Evolutionary conservation across 2,113 vertebrate genomes (phyloP).

Genomic region (Rhea pennata): DNA sequence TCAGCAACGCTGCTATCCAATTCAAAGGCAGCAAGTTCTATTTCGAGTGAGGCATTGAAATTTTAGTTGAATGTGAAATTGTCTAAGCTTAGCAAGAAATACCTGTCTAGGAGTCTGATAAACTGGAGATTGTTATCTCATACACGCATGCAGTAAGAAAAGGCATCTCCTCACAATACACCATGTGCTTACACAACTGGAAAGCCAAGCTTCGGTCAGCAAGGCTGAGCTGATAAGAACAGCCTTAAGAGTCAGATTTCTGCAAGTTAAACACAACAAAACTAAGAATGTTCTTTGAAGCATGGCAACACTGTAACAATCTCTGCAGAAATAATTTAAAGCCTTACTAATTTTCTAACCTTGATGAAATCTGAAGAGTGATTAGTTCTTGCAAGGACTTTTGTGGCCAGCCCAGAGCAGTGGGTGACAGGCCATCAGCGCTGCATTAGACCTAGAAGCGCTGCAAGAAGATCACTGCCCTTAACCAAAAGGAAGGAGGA

Average conservation of each 20-base stretch:
- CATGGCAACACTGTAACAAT: background rate
- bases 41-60: background rate
- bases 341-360: background rate
- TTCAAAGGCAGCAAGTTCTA: background rate
- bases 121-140: background rate
- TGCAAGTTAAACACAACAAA: background rate
- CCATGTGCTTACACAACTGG: too few species aligned
- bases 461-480: background rate
- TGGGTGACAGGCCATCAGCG: background rate
- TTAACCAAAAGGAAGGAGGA: background rate
- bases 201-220: background rate
- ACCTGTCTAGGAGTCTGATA: background rate
- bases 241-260: background rate
- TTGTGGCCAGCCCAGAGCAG: background rate
- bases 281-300: background rate
- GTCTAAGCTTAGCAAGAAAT: background rate
- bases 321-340: background rate
- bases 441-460: background rate
- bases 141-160: background rate
- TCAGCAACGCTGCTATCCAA: rapidly evolving
- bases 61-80: background rate
- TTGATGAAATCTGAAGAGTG: too few species aligned
- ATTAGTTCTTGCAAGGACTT: background rate
- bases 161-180: background rate
- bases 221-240: background rate